Percentiles rank a stretch among this genome's conserved stretches.
These are phyloP conservation scores for Trilocha varians DNA, from an alignment of 2,888 invertebrate genomes.

Conservation along the genomic window DNA sequence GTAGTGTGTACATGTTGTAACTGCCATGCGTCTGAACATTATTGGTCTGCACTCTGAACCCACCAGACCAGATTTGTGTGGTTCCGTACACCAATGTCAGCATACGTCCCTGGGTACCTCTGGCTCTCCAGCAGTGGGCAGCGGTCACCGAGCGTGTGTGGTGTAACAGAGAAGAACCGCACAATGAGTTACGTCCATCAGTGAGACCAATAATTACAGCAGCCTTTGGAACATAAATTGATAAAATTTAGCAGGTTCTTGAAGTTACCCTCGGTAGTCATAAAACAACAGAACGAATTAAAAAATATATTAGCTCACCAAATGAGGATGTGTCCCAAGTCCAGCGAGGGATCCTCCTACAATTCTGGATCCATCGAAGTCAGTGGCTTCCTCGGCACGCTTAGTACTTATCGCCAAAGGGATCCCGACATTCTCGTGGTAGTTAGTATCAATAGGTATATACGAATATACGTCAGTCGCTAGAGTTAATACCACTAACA, in stretches of 20 bases:
- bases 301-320: conserved; percentile 16
- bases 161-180: conserved; percentile 27
- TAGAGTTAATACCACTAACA: conserved; percentile 1
- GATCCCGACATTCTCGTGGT: conserved; percentile 27
- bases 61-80: conserved; percentile 24
- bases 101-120: conserved; percentile 24
- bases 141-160: conserved; percentile 25
- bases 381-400: conserved; percentile 17
- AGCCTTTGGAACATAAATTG: conserved; percentile 11
- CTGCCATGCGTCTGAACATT: conserved; percentile 20
- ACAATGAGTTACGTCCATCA: conserved; percentile 21
- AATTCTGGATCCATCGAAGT: conserved; percentile 21
- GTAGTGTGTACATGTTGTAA: conserved; percentile 20
- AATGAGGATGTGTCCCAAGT: conserved; percentile 22
- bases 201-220: conserved; percentile 26
- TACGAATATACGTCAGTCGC: conserved; percentile 9
- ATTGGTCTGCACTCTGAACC: conserved; percentile 20
- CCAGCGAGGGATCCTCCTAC: conserved; percentile 21
- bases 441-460: conserved; percentile 18
- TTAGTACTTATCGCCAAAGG: conserved; percentile 23
- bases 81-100: conserved; percentile 33
- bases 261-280: no score
- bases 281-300: no score
- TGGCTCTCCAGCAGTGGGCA: conserved; percentile 38
- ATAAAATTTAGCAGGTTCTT: no score